Base-by-base conservation (phyloP, 2,113 vertebrate species). In the Ahaetulla prasina region DNA sequence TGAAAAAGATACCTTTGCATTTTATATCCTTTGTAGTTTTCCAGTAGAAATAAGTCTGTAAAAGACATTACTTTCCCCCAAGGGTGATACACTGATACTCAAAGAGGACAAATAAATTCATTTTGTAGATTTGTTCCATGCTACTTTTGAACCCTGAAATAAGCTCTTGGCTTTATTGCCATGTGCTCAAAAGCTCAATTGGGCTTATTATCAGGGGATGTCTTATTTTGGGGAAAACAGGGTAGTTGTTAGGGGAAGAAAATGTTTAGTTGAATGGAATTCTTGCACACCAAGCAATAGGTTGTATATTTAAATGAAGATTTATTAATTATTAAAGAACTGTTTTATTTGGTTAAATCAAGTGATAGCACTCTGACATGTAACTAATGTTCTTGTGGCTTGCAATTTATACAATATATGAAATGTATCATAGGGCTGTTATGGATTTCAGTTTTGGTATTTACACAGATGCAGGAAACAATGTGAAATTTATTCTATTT, bases 231-330 rank as follows among this genome's bases (percentile, higher is more conserved):
- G 3, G 45, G 45, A 6, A 47, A 7, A 47, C 45, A 47, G 45
- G 45, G 45, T 47, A 91, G 92, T 47, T 90, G 27, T 84, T 89
- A 27, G 52, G 43, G 35, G 87, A 92, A 52, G 89, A 94, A 57
- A 4, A 84, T 2, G 30, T 14, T 92, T 20, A 54, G 89, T 3
- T 23, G 8, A 90, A 88, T 80, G 1, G 60, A 53, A n/a, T 1
- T 90, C 39, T 80, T 90, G 63, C 30, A 90, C 53, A 53, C 50
- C 63, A 90, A 80, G 11, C 50, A 50, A 30, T 94, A 94, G 90
- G 43, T 9, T 2, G 27, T 25, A 12, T 91, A 57, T 35, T 84
- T 92, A 91, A 8, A 47, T 84, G 53, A 63, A 63, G 10, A 60
- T 30, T 60, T 1, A 25, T 63, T 63, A 30, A 63, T 63, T 63